Conservation (phyloP, 2,888 invertebrate species). For the Phragmatobia fuliginosa region DNA sequence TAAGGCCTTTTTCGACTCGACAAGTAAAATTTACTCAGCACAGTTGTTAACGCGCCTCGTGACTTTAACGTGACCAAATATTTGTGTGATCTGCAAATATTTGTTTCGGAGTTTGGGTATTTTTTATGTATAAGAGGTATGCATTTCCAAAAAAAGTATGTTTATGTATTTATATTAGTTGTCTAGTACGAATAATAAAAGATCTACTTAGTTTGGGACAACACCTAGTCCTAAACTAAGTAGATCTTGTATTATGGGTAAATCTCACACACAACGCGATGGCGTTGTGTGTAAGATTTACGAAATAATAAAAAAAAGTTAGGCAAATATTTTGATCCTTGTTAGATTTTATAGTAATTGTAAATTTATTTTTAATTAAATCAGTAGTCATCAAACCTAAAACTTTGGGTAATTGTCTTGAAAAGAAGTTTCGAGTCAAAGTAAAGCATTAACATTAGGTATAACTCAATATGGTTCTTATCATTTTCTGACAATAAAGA, state of each 20-base stretch:
- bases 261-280: too few species aligned
- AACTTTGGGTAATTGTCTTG: neutral
- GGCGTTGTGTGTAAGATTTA: too few species aligned
- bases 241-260: too few species aligned
- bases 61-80: constrained; percentile 27
- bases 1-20: constrained; percentile 59
- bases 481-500: neutral
- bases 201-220: too few species aligned
- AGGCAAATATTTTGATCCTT: constrained; percentile 31
- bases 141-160: too few species aligned
- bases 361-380: neutral
- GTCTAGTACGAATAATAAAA: too few species aligned
- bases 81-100: too few species aligned
- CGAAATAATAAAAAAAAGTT: too few species aligned
- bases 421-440: neutral
- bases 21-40: constrained; percentile 61
- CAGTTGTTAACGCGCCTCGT: constrained; percentile 54
- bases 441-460: neutral
- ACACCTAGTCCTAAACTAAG: too few species aligned
- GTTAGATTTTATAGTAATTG: neutral
- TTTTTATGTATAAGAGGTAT: too few species aligned
- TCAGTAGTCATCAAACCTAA: neutral
- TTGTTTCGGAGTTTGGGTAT: too few species aligned
- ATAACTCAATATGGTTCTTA: neutral
- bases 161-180: too few species aligned